Conservation (phyloP, 1,140 invertebrate species). For the Antheraea mylitta region DNA sequence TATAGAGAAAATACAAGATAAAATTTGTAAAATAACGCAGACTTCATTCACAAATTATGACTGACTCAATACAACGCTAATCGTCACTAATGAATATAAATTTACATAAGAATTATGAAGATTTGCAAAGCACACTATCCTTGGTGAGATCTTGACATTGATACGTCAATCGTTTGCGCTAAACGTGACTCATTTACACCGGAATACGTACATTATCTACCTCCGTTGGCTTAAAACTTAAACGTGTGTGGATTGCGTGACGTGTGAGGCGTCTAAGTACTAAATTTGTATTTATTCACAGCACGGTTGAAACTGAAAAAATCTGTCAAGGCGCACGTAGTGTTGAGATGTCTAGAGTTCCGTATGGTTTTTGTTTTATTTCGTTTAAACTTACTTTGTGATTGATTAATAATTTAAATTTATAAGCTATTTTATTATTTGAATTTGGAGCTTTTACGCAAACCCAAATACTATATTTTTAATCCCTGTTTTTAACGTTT, state of each 20-base stretch:
- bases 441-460: too few species aligned
- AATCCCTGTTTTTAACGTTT: too few species aligned
- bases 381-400: not conserved
- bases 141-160: constrained; percentile 52
- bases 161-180: constrained; percentile 27
- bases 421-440: too few species aligned
- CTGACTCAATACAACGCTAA: not conserved
- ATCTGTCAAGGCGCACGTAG: constrained; percentile 6
- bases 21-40: not conserved
- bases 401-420: too few species aligned
- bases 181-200: constrained; percentile 39
- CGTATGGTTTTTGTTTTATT: not conserved
- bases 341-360: constrained; percentile 6
- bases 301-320: constrained; percentile 17
- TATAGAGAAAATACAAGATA: too few species aligned
- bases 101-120: not conserved
- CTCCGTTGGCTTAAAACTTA: constrained; percentile 16
- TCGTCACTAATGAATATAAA: not conserved
- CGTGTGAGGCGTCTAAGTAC: not conserved
- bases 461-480: too few species aligned
- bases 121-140: constrained; percentile 16
- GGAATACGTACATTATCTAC: constrained; percentile 37
- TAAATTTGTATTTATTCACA: constrained; percentile 17
- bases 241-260: constrained; percentile 1
- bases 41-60: not conserved